Evolutionary conservation across 2,797 vertebrate genomes (phyloP).

Genomic region (Lithobates sylvaticus): DNA sequence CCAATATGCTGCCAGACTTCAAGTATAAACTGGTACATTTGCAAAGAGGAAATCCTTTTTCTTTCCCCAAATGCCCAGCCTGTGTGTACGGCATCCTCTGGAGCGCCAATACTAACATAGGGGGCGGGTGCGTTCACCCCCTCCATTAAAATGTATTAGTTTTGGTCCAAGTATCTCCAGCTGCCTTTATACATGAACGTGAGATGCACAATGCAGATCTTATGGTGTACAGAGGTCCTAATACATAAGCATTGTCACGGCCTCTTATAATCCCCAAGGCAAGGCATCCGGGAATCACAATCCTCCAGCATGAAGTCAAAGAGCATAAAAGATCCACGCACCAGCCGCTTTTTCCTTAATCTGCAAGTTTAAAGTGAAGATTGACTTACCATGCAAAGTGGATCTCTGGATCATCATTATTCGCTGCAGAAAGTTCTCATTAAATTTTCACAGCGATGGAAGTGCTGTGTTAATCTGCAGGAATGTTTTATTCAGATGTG

Average conservation of each 20-base stretch:
- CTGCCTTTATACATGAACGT: background rate
- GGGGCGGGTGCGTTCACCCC: no score
- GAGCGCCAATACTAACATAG: no score
- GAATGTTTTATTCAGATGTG: constrained; percentile 62
- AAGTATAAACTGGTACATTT: no score
- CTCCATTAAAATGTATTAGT: no score
- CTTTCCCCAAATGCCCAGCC: no score
- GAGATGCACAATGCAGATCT: background rate
- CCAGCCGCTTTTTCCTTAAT: constrained; percentile 12
- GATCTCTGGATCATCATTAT: constrained; percentile 53
- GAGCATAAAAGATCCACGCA: constrained; percentile 6
- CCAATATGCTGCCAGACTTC: no score
- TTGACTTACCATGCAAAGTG: constrained; percentile 51
- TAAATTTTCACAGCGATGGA: constrained; percentile 56
- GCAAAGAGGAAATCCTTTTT: no score
- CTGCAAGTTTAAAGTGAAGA: constrained; percentile 20
- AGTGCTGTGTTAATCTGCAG: constrained; percentile 52
- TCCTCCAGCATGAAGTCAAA: background rate
- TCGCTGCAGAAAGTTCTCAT: constrained; percentile 57
- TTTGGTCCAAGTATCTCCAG: no score
- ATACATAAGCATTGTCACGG: no score
- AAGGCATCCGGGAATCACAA: constrained; percentile 1
- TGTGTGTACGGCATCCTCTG: no score
- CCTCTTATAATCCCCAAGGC: background rate
- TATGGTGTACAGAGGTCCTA: no score